Evolutionary conservation across 2,797 vertebrate species (phyloP).

Genomic region (Avahi laniger): DNA sequence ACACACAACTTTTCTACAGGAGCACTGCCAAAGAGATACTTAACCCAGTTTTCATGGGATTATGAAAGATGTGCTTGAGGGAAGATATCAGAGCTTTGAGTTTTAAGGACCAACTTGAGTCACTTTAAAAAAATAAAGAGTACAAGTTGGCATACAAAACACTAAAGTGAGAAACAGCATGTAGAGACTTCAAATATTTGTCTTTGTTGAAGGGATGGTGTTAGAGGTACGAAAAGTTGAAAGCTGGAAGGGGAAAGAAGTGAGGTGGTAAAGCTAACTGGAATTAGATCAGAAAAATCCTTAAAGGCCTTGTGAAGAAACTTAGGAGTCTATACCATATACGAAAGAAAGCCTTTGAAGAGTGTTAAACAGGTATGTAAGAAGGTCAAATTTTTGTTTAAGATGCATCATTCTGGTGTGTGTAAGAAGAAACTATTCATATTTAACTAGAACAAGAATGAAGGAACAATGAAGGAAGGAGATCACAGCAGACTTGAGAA

Average conservation of each 20-base stretch:
- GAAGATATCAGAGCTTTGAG: background rate
- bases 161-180: background rate
- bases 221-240: background rate
- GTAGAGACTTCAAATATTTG: background rate
- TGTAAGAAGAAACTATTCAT: background rate
- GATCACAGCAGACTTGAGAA: background rate
- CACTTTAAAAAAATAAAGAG: background rate
- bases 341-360: background rate
- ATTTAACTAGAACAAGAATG: slow-evolving; percentile 5
- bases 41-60: background rate
- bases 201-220: background rate
- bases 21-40: background rate
- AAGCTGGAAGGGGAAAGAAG: background rate
- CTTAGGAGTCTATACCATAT: background rate
- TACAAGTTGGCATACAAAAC: background rate
- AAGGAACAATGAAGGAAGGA: background rate
- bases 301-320: slow-evolving; percentile 12
- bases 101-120: background rate
- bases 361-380: background rate
- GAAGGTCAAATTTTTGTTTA: background rate
- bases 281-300: background rate
- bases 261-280: background rate
- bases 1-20: background rate
- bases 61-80: background rate
- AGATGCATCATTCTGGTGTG: background rate